A percentile compares a stretch with the other conserved stretches of the same genome.
Evolutionary conservation across 2,113 vertebrate species (phyloP).

Genomic region (Lophius piscatorius): DNA sequence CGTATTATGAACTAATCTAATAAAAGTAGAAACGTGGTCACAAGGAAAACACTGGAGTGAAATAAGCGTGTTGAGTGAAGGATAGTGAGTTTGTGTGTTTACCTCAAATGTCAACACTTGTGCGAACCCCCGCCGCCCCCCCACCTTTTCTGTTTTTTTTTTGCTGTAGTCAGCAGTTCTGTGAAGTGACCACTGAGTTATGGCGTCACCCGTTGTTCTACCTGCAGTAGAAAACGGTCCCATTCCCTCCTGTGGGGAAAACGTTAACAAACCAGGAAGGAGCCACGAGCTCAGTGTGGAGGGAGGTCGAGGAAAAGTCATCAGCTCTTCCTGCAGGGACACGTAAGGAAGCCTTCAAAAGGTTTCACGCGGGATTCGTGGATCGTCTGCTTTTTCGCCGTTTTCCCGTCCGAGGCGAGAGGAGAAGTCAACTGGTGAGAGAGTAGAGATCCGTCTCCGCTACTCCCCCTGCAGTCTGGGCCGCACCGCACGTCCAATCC

Average conservation of each 20-base stretch:
- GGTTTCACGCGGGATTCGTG: slow-evolving; percentile 36
- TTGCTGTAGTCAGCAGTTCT: too few species aligned
- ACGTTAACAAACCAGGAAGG: slow-evolving; percentile 59
- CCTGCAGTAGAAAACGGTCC: slow-evolving; percentile 20
- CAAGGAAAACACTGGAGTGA: too few species aligned
- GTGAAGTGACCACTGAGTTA: too few species aligned
- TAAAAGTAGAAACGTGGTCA: too few species aligned
- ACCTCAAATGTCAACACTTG: too few species aligned
- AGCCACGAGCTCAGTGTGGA: slow-evolving; percentile 10
- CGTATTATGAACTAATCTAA: too few species aligned
- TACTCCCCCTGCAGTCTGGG: slow-evolving; percentile 64
- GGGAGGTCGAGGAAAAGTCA: slow-evolving; percentile 55
- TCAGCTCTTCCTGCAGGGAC: slow-evolving; percentile 29
- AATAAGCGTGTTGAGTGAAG: too few species aligned
- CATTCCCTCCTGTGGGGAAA: slow-evolving; percentile 37
- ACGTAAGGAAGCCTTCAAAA: slow-evolving; percentile 39
- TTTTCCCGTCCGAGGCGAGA: slow-evolving; percentile 37
- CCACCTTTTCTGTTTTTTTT: too few species aligned
- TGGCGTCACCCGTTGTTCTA: too few species aligned
- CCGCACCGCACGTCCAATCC: slow-evolving; percentile 62
- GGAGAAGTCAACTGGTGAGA: slow-evolving; percentile 44
- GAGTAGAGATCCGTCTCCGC: slow-evolving; percentile 36
- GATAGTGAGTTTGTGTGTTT: too few species aligned
- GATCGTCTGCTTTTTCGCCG: slow-evolving; percentile 50
- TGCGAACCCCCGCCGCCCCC: too few species aligned